Evolutionary conservation across 2,113 vertebrate genomes (phyloP), one percentile per base, ranked within the genome.

Genomic region (Hippocampus abdominalis): DNA sequence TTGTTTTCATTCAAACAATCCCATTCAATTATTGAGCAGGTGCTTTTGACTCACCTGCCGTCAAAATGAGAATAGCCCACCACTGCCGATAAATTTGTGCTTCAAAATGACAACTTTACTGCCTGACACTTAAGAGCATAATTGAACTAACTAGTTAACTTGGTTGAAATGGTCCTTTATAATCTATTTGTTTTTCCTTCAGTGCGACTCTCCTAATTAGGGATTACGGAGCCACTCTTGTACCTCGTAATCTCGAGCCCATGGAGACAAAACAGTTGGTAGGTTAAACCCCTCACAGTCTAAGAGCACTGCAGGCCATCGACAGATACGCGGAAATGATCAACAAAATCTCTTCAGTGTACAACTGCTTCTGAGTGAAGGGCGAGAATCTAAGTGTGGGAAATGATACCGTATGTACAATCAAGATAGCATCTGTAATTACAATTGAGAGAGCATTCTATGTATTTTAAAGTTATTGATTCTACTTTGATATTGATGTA

Each of bases 341-440:
- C 49, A 72, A 74, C 54, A 66, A 76, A 72, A 81, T 67, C 62
- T 69, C 62, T 75, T 21, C 1, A 39, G 10, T 27, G 29, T 20
- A 46, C 20, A 20, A 32, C 15, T 15, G 27, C 57, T 60, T 18
- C 57, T 60, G 27, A 46, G 63, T 44, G 62, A 64, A 32, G 27
- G 57, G 79, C 67, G 70, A 84, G 83, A 83, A 71, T 86, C 81
- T 89, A 89, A 86, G 80, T 92, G 87, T 91, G 88, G 86, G 74
- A 88, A 90, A 91, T 79, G 88, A 89, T 89, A 87, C 86, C 81
- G 78, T 88, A 84, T 86, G 89, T 91, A 91, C 91, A 92, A 92
- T 92, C 91, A 93, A 79, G 87, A 87, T 77, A 75, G 75, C 77
- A 59, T 80, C 68, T 81, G 83, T 82, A 83, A 80, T 85, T 88